Percentiles rank a stretch among this genome's conserved stretches.
Conservation (phyloP, 2,797 vertebrate genomes). For the Hapalemur alaotrensis region DNA sequence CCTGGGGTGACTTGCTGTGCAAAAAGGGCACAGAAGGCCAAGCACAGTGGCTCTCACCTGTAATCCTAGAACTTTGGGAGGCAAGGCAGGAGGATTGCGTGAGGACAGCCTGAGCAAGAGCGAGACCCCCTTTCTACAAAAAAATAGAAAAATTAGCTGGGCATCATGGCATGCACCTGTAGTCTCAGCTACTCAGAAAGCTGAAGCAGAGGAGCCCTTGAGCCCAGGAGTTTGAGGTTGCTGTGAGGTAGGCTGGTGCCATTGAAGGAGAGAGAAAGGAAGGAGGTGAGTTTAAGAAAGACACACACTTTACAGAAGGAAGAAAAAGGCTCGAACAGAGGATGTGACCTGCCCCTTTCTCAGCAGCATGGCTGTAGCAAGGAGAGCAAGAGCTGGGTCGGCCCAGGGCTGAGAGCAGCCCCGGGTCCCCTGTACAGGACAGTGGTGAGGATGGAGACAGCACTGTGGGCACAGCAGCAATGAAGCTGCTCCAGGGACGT, state of each 20-base stretch:
- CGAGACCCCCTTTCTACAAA: too few species aligned
- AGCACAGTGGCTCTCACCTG: too few species aligned
- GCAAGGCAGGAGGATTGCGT: too few species aligned
- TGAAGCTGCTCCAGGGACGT: fast-evolving
- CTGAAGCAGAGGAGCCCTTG: too few species aligned
- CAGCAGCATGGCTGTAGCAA: neutral
- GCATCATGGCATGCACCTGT: too few species aligned
- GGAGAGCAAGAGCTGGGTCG: neutral
- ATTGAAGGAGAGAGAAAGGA: neutral
- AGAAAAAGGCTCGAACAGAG: neutral
- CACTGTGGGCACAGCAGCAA: fast-evolving
- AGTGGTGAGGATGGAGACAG: neutral
- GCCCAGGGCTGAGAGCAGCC: fast-evolving
- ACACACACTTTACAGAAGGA: neutral
- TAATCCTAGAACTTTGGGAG: too few species aligned
- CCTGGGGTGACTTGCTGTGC: neutral
- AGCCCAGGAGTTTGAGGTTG: too few species aligned
- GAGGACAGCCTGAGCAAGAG: too few species aligned
- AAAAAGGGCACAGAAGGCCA: neutral
- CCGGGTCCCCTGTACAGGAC: neutral
- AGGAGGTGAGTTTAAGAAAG: neutral
- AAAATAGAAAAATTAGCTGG: too few species aligned
- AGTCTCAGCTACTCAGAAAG: too few species aligned
- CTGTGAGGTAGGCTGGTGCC: too few species aligned
- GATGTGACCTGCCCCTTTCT: neutral